Base-by-base conservation (phyloP, 2,888 invertebrate genomes). In the Asteroscopus sphinx region DNA sequence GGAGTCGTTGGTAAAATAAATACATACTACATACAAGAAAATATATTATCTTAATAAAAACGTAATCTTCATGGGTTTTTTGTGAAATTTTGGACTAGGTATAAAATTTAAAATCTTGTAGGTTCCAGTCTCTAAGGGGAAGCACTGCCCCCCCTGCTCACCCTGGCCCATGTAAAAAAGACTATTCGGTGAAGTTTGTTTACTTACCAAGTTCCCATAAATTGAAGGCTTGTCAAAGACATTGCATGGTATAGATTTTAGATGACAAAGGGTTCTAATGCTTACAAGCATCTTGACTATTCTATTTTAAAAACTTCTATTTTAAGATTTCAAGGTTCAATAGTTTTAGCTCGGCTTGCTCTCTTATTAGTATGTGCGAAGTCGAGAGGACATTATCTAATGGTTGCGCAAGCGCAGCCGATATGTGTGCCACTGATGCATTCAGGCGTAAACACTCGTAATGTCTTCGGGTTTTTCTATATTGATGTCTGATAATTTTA, bases 361-460 rank as follows among this genome's bases (percentile, higher is more conserved):
- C 57, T 70, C 69, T 75, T 53, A 76, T 81, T 83, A 83, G 79
- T 83, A 81, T 79, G 79, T 77, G 68, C n/a, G n/a, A n/a, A n/a
- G n/a, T 62, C 56, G 65, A 67, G 68, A 77, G 77, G 78, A 78
- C 81, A 88, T 90, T 91, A 91, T 89, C 89, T 88, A 90, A 91
- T 76, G 76, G 76, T 84, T 90, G 79, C 76, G 79, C 77, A 75
- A 76, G 32, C 54, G 11, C 39, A 36, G 44, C 21, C 60, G 32
- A 68, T 69, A 88, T 85, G 81, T 88, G 69, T 84, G 83, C 76
- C 82, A 80, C 32, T 36, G n/a, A n/a, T n/a, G 42, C 45, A 33
- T 11, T 7, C 8, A 28, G 9, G 0, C 13, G 26, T 47, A 32
- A 59, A 46, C 9, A 62, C 3, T 30, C 8, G 15, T 33, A 16